Percentiles rank a stretch among this genome's conserved stretches.
Evolutionary conservation across 2,797 vertebrate genomes (phyloP).

Genomic region (Aulostomus chinensis): DNA sequence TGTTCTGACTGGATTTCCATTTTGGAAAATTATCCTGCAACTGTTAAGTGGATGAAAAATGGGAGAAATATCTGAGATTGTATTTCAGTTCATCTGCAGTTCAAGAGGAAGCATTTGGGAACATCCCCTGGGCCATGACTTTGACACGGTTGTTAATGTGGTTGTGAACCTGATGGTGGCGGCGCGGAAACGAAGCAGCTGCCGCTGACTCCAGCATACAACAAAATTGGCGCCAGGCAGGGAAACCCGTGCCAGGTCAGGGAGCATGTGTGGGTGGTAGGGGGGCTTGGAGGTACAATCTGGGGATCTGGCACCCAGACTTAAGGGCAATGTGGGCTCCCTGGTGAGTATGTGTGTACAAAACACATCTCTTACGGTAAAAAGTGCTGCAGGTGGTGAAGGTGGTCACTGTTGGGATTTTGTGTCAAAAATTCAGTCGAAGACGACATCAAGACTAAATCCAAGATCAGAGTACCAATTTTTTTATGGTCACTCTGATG

Average conservation of each 20-base stretch:
- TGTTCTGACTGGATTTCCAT: neutral
- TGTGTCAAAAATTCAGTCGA: neutral
- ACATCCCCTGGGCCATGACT: conserved; percentile 13
- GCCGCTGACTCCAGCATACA: conserved; percentile 59
- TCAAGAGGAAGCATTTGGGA: conserved; percentile 32
- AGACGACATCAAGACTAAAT: no score
- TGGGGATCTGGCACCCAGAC: conserved; percentile 69
- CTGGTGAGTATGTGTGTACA: conserved; percentile 55
- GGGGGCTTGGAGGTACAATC: conserved; percentile 70
- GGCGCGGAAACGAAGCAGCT: conserved; percentile 67
- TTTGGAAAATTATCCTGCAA: neutral
- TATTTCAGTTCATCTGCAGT: conserved; percentile 46
- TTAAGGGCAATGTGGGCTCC: conserved; percentile 37
- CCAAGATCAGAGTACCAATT: no score
- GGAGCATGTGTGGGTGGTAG: conserved; percentile 36
- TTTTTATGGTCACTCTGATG: no score
- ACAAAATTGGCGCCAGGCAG: conserved; percentile 64
- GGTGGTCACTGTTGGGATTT: neutral
- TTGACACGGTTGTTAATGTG: conserved; percentile 20
- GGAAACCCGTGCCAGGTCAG: conserved; percentile 64
- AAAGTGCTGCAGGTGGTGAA: conserved; percentile 15
- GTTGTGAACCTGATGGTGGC: conserved; percentile 19
- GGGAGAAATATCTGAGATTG: neutral
- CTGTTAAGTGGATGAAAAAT: neutral
- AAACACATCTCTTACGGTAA: conserved; percentile 52